A percentile compares a stretch with the other conserved stretches of the same genome.
phyloP scores from a whole-genome alignment of 35 echinoderm and acorn worm species.

The Amphiura filiformis region DNA sequence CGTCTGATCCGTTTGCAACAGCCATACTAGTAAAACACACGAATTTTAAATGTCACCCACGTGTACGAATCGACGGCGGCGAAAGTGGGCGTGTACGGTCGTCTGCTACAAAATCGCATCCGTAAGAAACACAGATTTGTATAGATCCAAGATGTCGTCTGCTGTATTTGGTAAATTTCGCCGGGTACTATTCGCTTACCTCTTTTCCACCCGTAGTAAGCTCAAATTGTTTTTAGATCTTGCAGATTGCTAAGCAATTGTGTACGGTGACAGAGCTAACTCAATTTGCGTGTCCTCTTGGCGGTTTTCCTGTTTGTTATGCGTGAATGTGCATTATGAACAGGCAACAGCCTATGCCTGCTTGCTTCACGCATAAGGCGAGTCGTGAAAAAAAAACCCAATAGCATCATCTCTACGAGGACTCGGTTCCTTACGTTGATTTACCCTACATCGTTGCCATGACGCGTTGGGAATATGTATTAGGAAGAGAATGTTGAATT shows the following conservation, averaged over 20 bases:
- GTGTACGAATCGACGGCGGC: neutral
- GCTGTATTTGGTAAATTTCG: neutral
- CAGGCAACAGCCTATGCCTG: neutral
- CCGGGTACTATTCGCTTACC: neutral
- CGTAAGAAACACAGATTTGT: no score
- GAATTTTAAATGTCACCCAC: neutral
- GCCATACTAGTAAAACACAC: neutral
- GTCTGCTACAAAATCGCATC: neutral
- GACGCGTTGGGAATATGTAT: no score
- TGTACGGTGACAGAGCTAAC: neutral
- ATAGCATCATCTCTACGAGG: no score
- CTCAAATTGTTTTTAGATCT: neutral
- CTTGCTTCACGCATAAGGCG: no score
- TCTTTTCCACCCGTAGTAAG: neutral
- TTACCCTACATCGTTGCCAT: no score
- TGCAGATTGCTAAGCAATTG: no score
- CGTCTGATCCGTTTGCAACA: neutral
- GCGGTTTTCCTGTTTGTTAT: conserved; percentile 5
- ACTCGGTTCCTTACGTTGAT: no score
- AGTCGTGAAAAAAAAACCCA: no score
- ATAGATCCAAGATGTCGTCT: neutral
- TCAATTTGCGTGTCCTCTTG: neutral
- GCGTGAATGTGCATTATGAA: neutral
- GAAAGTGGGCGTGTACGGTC: neutral
- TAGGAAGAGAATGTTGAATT: no score